Conservation (phyloP, 2,113 vertebrate species). For the Carassius auratus region DNA sequence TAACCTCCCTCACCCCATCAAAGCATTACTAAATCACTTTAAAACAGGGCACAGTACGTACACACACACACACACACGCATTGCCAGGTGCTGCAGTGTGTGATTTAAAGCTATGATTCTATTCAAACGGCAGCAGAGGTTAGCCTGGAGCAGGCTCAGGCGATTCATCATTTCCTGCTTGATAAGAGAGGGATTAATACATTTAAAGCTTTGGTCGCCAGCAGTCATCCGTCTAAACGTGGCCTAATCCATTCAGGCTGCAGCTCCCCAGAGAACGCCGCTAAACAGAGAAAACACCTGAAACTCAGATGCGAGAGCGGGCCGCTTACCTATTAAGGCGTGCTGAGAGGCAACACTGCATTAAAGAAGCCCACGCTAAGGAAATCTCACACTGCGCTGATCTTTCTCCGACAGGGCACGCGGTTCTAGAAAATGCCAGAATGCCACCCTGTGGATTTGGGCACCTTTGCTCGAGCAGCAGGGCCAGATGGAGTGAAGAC, state of each 20-base stretch:
- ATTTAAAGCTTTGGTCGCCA: slow-evolving; percentile 74
- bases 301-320: slow-evolving; percentile 64
- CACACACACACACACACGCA: slow-evolving; percentile 21
- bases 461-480: slow-evolving; percentile 72
- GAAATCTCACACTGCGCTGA: slow-evolving; percentile 35
- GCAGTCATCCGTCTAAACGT: slow-evolving; percentile 79
- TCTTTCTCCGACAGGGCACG: slow-evolving; percentile 34
- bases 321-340: slow-evolving; percentile 31
- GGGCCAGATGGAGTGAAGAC: slow-evolving; percentile 77
- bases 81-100: slow-evolving; percentile 55
- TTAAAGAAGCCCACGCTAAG: slow-evolving; percentile 28
- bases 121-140: slow-evolving; percentile 80
- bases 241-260: slow-evolving; percentile 48
- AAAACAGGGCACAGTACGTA: slow-evolving; percentile 62
- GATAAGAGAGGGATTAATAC: slow-evolving; percentile 79
- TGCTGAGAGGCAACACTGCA: slow-evolving; percentile 30
- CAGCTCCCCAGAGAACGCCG: slow-evolving; percentile 68
- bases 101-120: slow-evolving; percentile 82
- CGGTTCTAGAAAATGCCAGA: slow-evolving; percentile 55
- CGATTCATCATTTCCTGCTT: slow-evolving; percentile 78
- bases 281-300: slow-evolving; percentile 77
- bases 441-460: slow-evolving; percentile 72
- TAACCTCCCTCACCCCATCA: slow-evolving; percentile 60
- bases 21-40: slow-evolving; percentile 74
- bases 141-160: slow-evolving; percentile 74